Evolutionary conservation across 2,113 vertebrate species (phyloP).

Genomic region (Anolis sagrei): DNA sequence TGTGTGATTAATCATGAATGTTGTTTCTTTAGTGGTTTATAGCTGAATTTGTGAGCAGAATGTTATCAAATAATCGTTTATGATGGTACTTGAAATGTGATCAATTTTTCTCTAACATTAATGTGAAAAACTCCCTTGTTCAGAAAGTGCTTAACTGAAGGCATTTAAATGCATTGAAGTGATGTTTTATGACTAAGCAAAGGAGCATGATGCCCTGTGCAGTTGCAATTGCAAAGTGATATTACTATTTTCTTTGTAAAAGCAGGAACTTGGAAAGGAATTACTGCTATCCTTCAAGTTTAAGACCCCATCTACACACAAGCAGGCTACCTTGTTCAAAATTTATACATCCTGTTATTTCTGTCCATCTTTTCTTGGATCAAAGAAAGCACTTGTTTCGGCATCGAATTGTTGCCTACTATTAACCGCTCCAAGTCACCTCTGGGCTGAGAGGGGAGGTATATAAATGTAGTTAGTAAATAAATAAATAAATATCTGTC

Average conservation of each 20-base stretch:
- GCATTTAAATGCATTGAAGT: not conserved
- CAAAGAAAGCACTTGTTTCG: not conserved
- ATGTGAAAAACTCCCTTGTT: not conserved
- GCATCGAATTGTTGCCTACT: no score
- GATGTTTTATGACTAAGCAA: not conserved
- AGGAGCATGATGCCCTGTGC: not conserved
- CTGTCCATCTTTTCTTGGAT: not conserved
- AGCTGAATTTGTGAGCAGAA: not conserved
- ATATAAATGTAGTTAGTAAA: no score
- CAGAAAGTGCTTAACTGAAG: not conserved
- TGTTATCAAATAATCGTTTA: not conserved
- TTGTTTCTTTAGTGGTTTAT: no score
- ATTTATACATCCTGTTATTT: not conserved
- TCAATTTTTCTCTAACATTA: not conserved
- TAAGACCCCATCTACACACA: no score
- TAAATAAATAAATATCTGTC: no score
- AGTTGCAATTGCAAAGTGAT: not conserved
- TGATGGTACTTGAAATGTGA: not conserved
- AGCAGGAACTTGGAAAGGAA: not conserved
- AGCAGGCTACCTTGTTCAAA: not conserved
- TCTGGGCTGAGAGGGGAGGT: no score
- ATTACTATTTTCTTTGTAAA: not conserved
- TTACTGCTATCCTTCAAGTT: not conserved
- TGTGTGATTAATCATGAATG: not conserved
- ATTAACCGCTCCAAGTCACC: no score